These are phyloP conservation scores for Malurus melanocephalus DNA, from an alignment of 2,113 vertebrate genomes.

Conservation along the genomic window DNA sequence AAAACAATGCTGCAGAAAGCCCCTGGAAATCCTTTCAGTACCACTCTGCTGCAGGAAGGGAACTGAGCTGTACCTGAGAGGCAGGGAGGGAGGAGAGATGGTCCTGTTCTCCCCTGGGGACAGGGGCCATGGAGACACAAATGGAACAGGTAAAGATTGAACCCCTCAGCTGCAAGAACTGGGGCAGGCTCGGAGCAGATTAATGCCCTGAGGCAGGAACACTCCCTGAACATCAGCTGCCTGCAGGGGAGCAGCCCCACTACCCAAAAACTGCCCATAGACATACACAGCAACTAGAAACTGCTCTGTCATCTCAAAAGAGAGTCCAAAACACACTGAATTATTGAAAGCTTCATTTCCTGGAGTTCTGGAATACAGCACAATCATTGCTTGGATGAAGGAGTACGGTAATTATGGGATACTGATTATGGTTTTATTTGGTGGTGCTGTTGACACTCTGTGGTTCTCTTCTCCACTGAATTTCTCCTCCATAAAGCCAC, in stretches of 20 bases:
- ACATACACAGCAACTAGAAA: background rate
- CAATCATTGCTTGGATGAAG: background rate
- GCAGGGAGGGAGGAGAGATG: background rate
- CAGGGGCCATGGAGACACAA: background rate
- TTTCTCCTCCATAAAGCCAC: background rate
- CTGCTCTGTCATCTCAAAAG: background rate
- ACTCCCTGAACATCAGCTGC: background rate
- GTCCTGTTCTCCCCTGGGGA: background rate
- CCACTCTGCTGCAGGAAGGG: background rate
- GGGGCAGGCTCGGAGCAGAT: background rate
- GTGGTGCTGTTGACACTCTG: background rate
- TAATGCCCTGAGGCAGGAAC: background rate
- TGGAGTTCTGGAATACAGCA: background rate
- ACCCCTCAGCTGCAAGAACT: background rate
- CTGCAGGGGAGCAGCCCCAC: background rate
- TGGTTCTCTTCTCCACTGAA: background rate
- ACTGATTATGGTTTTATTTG: background rate
- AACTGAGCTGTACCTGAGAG: background rate
- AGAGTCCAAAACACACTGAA: background rate
- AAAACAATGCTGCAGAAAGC: background rate
- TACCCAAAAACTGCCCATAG: background rate
- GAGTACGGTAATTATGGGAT: background rate
- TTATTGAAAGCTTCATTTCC: background rate
- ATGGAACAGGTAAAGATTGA: background rate
- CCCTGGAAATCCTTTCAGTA: background rate